A percentile compares a stretch with the other conserved stretches of the same genome.
Evolutionary conservation across 2,113 vertebrate species (phyloP).

Genomic region (Tonatia bakeri): DNA sequence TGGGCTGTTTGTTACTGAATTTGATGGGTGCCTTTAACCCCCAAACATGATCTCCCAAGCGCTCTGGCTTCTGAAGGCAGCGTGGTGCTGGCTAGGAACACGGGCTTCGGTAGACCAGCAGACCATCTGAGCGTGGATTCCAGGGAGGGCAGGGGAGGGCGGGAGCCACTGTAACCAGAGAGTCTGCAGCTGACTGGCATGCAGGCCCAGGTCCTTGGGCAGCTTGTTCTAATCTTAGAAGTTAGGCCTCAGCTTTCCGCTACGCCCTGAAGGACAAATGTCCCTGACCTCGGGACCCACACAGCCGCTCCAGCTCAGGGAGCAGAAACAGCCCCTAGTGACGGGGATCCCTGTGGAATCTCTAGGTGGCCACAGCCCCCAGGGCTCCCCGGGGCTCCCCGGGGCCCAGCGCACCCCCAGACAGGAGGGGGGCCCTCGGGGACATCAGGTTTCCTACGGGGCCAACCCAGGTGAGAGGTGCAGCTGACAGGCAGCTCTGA

Average conservation of each 20-base stretch:
- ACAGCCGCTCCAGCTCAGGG: accelerated
- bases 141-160: neutral
- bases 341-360: neutral
- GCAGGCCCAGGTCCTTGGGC: slow-evolving; percentile 59
- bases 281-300: neutral
- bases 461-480: neutral
- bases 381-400: neutral
- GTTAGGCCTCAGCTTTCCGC: slow-evolving; percentile 68
- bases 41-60: neutral
- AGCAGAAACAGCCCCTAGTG: neutral
- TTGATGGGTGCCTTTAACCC: neutral
- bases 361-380: neutral
- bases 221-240: slow-evolving; percentile 82
- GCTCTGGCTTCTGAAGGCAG: neutral
- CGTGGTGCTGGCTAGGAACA: neutral
- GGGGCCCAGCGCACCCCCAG: too few relatives aligned
- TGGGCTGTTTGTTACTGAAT: neutral
- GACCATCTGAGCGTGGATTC: too few relatives aligned
- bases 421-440: neutral
- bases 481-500: neutral
- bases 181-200: slow-evolving; percentile 71
- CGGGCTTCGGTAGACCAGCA: neutral
- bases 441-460: neutral
- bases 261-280: neutral
- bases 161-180: slow-evolving; percentile 58